Evolutionary conservation across 2,797 vertebrate species (phyloP).

Genomic region (Tangara arthus): DNA sequence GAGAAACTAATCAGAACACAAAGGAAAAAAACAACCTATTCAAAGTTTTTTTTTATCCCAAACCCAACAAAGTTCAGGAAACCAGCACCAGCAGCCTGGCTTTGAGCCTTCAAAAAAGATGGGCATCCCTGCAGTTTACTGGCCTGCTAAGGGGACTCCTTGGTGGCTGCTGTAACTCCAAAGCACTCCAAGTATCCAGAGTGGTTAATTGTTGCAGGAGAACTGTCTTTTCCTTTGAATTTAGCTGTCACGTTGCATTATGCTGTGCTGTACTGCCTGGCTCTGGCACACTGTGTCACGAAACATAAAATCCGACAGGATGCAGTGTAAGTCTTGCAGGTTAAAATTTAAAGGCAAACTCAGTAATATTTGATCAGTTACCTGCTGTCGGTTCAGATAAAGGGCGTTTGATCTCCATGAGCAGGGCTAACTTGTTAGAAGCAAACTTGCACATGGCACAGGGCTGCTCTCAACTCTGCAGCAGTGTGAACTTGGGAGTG

Average conservation of each 20-base stretch:
- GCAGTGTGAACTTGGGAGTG: background rate
- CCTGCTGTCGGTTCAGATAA: constrained; percentile 66
- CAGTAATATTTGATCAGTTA: constrained; percentile 73
- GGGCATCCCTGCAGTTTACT: background rate
- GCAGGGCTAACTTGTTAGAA: constrained; percentile 35
- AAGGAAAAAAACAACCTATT: accelerated
- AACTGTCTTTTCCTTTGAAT: constrained; percentile 32
- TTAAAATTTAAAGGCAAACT: constrained; percentile 66
- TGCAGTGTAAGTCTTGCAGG: background rate
- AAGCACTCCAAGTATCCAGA: background rate
- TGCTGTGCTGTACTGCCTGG: background rate
- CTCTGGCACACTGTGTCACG: constrained; percentile 47
- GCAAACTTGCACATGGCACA: background rate
- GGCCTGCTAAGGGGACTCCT: background rate
- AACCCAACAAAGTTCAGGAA: background rate
- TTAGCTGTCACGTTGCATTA: constrained; percentile 69
- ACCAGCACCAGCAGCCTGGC: background rate
- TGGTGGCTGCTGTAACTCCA: background rate
- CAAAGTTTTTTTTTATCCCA: background rate
- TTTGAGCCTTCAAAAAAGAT: background rate
- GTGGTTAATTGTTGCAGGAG: constrained; percentile 25
- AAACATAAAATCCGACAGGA: constrained; percentile 50
- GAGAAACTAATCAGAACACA: background rate
- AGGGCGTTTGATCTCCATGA: constrained; percentile 42
- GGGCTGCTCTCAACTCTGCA: background rate